Conservation (phyloP, 2,888 invertebrate species). For the Ennomos erosarius region DNA sequence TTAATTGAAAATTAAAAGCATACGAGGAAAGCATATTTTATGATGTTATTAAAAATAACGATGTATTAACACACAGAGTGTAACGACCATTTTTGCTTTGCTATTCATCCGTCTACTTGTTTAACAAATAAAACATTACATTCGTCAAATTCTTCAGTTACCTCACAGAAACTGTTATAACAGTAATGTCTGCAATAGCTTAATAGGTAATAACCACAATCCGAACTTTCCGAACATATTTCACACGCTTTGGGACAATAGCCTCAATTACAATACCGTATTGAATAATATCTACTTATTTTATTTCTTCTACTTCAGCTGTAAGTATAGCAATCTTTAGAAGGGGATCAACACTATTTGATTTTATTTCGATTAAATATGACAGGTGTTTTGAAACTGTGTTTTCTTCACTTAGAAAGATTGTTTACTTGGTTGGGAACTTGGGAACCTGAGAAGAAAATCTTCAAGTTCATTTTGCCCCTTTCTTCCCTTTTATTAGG, state of each 20-base stretch:
- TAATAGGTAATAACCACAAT: constrained; percentile 35
- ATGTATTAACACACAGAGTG: constrained; percentile 24
- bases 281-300: constrained; percentile 1
- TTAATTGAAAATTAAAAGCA: constrained; percentile 1
- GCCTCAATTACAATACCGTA: constrained; percentile 50
- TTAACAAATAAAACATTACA: not conserved
- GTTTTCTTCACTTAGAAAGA: no score
- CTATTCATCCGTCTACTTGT: constrained; percentile 6
- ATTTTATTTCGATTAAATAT: no score
- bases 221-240: constrained; percentile 50
- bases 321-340: no score
- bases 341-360: no score
- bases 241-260: constrained; percentile 62
- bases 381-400: no score
- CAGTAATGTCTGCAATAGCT: constrained; percentile 38
- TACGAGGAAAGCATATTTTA: not conserved
- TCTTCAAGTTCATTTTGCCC: no score
- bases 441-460: no score
- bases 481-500: no score
- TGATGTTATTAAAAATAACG: not conserved
- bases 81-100: constrained; percentile 4
- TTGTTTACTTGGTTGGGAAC: no score
- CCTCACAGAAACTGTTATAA: not conserved
- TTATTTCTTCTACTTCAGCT: no score
- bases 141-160: not conserved